Evolutionary conservation across 2,888 invertebrate genomes (phyloP).

Genomic region (Saturnia pavonia): DNA sequence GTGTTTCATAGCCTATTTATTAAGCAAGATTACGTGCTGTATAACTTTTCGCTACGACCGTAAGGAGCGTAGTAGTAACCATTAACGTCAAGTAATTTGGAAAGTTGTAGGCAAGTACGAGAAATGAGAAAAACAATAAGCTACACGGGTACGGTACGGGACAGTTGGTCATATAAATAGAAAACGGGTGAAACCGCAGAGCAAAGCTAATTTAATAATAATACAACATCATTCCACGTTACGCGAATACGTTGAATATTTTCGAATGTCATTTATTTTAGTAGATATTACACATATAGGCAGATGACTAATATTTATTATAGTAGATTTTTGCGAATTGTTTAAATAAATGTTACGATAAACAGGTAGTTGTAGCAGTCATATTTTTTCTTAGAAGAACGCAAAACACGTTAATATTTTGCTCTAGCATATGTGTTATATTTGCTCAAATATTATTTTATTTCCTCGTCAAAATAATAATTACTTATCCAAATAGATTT

Average conservation of each 20-base stretch:
- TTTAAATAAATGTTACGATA: slow-evolving; percentile 2
- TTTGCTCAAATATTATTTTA: background rate
- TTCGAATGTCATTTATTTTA: background rate
- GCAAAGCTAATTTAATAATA: too few species aligned
- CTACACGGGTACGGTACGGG: too few species aligned
- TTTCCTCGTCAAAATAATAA: background rate
- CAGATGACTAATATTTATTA: slow-evolving; percentile 3
- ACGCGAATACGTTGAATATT: background rate
- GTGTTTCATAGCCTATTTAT: too few species aligned
- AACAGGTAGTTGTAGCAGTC: background rate
- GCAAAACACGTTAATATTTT: background rate
- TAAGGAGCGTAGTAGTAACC: too few species aligned
- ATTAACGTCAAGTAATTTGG: too few species aligned
- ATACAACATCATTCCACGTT: background rate
- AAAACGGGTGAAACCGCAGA: too few species aligned
- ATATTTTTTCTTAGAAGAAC: background rate
- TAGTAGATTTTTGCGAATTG: background rate
- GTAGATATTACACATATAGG: background rate
- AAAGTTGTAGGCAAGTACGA: too few species aligned
- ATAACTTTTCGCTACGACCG: too few species aligned
- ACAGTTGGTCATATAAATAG: too few species aligned
- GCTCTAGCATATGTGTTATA: background rate
- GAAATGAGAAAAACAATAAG: too few species aligned
- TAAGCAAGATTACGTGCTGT: too few species aligned
- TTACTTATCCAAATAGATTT: background rate